Evolutionary conservation across 1,140 invertebrate species (phyloP).

Genomic region (Aphelinus certus): DNA sequence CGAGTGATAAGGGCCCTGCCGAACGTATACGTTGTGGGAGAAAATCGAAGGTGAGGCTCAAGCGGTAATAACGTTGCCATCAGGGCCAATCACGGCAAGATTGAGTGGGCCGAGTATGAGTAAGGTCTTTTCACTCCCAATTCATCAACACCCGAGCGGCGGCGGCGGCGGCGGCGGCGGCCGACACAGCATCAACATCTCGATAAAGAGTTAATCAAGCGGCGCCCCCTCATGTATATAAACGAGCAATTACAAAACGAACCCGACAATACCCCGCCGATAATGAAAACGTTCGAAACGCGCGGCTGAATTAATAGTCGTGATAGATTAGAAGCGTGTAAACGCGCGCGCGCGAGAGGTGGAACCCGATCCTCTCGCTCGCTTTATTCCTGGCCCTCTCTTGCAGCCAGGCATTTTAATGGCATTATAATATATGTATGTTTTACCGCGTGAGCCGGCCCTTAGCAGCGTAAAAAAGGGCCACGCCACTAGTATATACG

Average conservation of each 20-base stretch:
- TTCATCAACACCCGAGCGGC: too few relatives aligned
- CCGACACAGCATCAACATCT: neutral
- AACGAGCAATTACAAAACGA: neutral
- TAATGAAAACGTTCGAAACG: neutral
- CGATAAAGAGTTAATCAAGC: neutral
- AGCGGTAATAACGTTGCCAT: too few relatives aligned
- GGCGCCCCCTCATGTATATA: neutral
- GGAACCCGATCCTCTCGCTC: too few relatives aligned
- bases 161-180: too few relatives aligned
- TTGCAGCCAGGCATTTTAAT: slow-evolving; percentile 55
- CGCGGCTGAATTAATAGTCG: slow-evolving; percentile 1
- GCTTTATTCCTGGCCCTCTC: too few relatives aligned
- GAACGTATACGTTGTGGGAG: too few relatives aligned
- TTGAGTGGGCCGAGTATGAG: too few relatives aligned
- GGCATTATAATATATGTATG: slow-evolving; percentile 65
- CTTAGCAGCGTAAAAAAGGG: neutral
- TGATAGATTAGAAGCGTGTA: neutral
- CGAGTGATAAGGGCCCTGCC: too few relatives aligned
- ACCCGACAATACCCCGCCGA: neutral
- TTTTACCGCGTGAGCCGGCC: slow-evolving; percentile 49
- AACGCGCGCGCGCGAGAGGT: neutral
- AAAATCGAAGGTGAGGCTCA: too few relatives aligned
- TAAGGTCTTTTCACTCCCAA: too few relatives aligned
- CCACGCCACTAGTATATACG: too few relatives aligned
- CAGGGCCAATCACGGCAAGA: too few relatives aligned